Conservation (phyloP, 1,140 invertebrate species). For the Drosophila nikananu region DNA sequence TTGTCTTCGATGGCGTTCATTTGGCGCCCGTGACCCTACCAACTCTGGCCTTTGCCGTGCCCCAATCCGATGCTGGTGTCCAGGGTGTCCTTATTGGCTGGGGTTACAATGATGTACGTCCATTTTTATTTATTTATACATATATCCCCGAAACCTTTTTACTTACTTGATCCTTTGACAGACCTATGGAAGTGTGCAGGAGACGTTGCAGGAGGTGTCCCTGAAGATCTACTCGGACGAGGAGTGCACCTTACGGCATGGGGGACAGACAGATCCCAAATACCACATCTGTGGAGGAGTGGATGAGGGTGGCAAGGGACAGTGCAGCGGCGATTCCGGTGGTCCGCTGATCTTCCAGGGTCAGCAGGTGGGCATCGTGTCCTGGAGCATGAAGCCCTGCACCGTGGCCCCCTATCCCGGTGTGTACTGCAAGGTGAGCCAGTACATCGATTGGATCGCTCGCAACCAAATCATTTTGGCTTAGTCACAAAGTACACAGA, state of each 20-base stretch:
- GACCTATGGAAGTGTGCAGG: slow-evolving; percentile 77
- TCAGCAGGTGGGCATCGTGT: slow-evolving; percentile 84
- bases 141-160: not conserved
- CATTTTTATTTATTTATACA: not conserved
- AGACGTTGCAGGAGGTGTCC: slow-evolving; percentile 79
- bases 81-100: slow-evolving; percentile 74
- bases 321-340: slow-evolving; percentile 80
- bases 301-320: slow-evolving; percentile 84
- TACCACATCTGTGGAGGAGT: slow-evolving; percentile 85
- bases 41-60: slow-evolving; percentile 44
- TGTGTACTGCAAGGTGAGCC: slow-evolving; percentile 85
- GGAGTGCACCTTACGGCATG: slow-evolving; percentile 73
- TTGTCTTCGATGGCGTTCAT: slow-evolving; percentile 53
- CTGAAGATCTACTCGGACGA: slow-evolving; percentile 81
- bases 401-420: slow-evolving; percentile 84
- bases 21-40: slow-evolving; percentile 69
- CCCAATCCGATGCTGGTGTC: slow-evolving; percentile 53
- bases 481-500: slow-evolving; percentile 19
- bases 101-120: slow-evolving; percentile 73
- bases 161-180: slow-evolving; percentile 18
- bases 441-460: slow-evolving; percentile 85
- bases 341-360: slow-evolving; percentile 83
- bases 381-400: slow-evolving; percentile 86
- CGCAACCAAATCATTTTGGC: slow-evolving; percentile 49
- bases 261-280: slow-evolving; percentile 47